A percentile compares a stretch with the other conserved stretches of the same genome.
phyloP scores from a whole-genome alignment of 2,888 invertebrate genomes.

The Drosophila tripunctata region DNA sequence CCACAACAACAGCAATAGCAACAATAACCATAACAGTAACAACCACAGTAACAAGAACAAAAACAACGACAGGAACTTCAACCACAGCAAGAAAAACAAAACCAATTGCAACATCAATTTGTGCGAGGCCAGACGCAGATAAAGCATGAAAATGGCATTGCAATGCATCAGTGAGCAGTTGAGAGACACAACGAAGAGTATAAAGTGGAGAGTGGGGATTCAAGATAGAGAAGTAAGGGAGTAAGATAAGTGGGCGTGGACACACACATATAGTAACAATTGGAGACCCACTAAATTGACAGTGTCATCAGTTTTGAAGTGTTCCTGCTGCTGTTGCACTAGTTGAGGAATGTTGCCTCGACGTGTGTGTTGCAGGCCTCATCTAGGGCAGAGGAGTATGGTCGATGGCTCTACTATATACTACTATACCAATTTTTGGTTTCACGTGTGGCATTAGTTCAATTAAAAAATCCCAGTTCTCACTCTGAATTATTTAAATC shows the following conservation, averaged over 20 bases:
- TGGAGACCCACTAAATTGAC: slow-evolving; percentile 58
- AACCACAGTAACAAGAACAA: slow-evolving; percentile 7
- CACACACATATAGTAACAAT: slow-evolving; percentile 5
- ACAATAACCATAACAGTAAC: neutral
- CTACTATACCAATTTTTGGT: neutral
- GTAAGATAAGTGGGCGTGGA: slow-evolving; percentile 2
- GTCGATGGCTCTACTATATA: no score
- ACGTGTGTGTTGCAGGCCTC: no score
- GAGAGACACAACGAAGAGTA: neutral
- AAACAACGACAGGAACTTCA: slow-evolving; percentile 1
- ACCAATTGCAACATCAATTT: slow-evolving; percentile 51
- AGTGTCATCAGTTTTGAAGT: slow-evolving; percentile 76
- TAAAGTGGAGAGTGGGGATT: neutral
- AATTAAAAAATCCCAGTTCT: neutral
- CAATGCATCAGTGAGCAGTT: slow-evolving; percentile 50
- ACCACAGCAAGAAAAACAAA: neutral
- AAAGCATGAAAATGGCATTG: slow-evolving; percentile 69
- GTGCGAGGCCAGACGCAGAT: slow-evolving; percentile 62
- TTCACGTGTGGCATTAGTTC: slow-evolving; percentile 1
- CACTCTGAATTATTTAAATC: neutral
- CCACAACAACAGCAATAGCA: slow-evolving; percentile 5
- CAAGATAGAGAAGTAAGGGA: neutral
- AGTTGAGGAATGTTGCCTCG: slow-evolving; percentile 13
- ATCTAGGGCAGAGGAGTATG: no score
- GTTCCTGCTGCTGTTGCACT: slow-evolving; percentile 27